Base-by-base conservation (phyloP, 2,797 vertebrate species). In the Gallinago solitaria region DNA sequence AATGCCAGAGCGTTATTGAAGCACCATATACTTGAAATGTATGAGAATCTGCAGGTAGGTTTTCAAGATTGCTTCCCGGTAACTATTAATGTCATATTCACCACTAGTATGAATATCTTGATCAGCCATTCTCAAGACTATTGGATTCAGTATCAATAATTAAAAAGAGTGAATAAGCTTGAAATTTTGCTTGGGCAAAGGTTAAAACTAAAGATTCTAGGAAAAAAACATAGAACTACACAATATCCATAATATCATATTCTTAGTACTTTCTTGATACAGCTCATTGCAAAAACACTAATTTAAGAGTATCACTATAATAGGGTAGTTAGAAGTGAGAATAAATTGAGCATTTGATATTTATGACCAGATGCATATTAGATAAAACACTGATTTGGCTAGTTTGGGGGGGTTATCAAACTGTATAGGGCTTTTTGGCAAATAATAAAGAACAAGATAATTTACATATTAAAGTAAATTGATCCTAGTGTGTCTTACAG, bases 21-120 rank as follows among this genome's bases (percentile, higher is more conserved):
- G 95, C 95, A 96, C 68, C 92, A 71, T 67, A 96, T 98, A 82
- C 81, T 98, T 81, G 96, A 98, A 78, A 98, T 96, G 89, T 99
- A 98, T 69, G 96, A 98, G 39, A 95, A 97, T 70, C 96, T 99
- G 90, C 98, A 98, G 98, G 99, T 99, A 96, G 97, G 97, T 80
- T 75, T 77, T 54, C 57, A 59, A 43, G 25, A 50, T 61, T 78
- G 41, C 35, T 48, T 89, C 79, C 33, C 51, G 53, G 30, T 91
- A 89, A 63, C 60, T 82, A 21, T 45, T 77, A 67, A 43, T 32
- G 13, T 37, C 32, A 47, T 54, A 50, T 54, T 28, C 5, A 24
- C n/a, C 21, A 30, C 17, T 79, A 64, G 14, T 47, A 14, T 71
- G 59, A 92, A 24, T 74, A 54, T n/a, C 45, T 48, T 82, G 16